A percentile compares a stretch with the other conserved stretches of the same genome.
These are phyloP conservation scores for Xenus cinereus DNA, from an alignment of 2,113 vertebrate genomes.

Conservation along the genomic window DNA sequence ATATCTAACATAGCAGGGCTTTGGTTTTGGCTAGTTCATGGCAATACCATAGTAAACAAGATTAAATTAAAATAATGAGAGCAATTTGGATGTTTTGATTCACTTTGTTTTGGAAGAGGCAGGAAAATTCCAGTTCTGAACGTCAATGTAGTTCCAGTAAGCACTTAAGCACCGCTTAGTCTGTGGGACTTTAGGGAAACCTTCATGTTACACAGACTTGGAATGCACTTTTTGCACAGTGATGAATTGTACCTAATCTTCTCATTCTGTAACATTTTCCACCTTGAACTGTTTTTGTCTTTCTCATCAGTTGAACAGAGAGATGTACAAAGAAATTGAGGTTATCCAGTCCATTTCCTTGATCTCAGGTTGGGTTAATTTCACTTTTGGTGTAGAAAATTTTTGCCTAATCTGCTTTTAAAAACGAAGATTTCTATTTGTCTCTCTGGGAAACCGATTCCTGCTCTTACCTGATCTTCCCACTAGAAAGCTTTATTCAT, in stretches of 20 bases:
- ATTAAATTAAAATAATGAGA: not conserved
- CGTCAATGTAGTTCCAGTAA: not conserved
- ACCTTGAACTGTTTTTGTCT: not conserved
- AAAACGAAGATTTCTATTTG: not conserved
- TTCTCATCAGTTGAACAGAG: not conserved
- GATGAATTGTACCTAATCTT: not conserved
- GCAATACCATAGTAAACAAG: not conserved
- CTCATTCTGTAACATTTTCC: not conserved
- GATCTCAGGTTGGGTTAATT: not conserved
- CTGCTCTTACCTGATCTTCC: not conserved
- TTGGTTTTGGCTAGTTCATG: not conserved
- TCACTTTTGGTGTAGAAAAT: not conserved
- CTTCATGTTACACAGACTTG: not conserved
- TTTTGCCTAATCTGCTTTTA: not conserved
- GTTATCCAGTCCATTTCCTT: not conserved
- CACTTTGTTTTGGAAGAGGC: not conserved
- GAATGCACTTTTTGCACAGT: not conserved
- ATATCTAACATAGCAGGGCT: not conserved
- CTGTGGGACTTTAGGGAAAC: not conserved
- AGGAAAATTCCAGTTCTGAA: not conserved
- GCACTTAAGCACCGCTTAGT: not conserved
- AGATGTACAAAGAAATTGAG: not conserved
- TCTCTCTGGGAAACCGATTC: not conserved
- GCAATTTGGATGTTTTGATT: not conserved
- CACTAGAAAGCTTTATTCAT: not conserved